These are phyloP conservation scores for Orchesellides sinensis DNA, from an alignment of 2,888 invertebrate genomes.

Conservation along the genomic window DNA sequence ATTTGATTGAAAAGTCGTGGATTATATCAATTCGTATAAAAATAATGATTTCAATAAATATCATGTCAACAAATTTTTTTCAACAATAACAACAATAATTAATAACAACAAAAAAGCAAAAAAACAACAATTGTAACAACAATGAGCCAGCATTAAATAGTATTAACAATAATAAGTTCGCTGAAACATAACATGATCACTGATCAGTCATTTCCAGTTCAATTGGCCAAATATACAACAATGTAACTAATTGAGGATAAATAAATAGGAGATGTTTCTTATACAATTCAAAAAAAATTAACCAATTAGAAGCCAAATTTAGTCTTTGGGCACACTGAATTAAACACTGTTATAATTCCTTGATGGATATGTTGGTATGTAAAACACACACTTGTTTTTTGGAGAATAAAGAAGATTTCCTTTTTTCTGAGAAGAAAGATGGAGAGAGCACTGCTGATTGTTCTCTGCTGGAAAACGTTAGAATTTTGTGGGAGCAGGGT, in stretches of 20 bases:
- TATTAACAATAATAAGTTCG: conserved; percentile 58
- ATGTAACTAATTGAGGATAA: not conserved
- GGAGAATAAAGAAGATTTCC: conserved; percentile 26
- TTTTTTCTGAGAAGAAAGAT: too few species aligned
- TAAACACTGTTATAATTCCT: conserved; percentile 21
- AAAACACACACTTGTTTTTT: conserved; percentile 20
- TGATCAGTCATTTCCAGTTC: conserved; percentile 54
- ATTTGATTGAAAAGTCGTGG: conserved; percentile 61
- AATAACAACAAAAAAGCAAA: conserved; percentile 66
- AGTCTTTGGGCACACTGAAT: conserved; percentile 61
- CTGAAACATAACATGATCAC: conserved; percentile 52
- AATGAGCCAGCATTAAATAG: conserved; percentile 74
- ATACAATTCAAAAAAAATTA: conserved; percentile 12
- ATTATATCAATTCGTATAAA: conserved; percentile 57
- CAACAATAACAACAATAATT: conserved; percentile 72
- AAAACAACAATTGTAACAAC: conserved; percentile 70
- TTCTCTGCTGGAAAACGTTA: conserved; percentile 56
- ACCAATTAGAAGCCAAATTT: conserved; percentile 36
- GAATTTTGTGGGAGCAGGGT: conserved; percentile 57
- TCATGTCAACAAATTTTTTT: conserved; percentile 67
- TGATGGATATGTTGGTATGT: conserved; percentile 30
- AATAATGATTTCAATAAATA: conserved; percentile 73
- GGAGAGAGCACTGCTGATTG: conserved; percentile 64
- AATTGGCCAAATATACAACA: conserved; percentile 52
- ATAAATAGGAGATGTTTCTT: conserved; percentile 36